Conservation (phyloP, 2,113 vertebrate species). For the Mastomys natalensis region DNA sequence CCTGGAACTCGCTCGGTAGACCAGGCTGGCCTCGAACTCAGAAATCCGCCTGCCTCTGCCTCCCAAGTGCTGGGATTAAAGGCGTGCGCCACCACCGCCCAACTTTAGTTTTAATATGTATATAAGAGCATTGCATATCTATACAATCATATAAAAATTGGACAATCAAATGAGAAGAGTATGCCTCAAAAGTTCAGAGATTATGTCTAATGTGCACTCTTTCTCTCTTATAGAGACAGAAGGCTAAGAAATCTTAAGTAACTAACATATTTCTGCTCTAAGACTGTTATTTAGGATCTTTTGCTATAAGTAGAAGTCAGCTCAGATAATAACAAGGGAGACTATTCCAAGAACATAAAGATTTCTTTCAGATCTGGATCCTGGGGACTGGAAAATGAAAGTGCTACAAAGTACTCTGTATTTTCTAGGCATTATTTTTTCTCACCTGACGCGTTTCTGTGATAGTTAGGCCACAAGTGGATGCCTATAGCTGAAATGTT, state of each 20-base stretch:
- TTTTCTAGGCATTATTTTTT: slow-evolving; percentile 19
- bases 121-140: neutral
- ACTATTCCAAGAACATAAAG: slow-evolving; percentile 36
- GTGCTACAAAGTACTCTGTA: neutral
- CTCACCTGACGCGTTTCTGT: slow-evolving; percentile 49
- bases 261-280: slow-evolving; percentile 44
- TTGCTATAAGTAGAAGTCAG: slow-evolving; percentile 32
- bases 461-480: slow-evolving; percentile 47
- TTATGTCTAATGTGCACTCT: slow-evolving; percentile 9
- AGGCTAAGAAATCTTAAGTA: slow-evolving; percentile 52
- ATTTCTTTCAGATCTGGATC: slow-evolving; percentile 28
- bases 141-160: slow-evolving; percentile 33
- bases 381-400: slow-evolving; percentile 6
- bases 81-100: neutral
- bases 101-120: slow-evolving; percentile 25
- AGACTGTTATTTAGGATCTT: slow-evolving; percentile 35
- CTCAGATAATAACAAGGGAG: slow-evolving; percentile 7
- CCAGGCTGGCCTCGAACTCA: too few relatives aligned
- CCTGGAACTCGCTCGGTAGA: too few relatives aligned
- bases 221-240: slow-evolving; percentile 25
- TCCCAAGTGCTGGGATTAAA: neutral
- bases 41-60: neutral
- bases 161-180: slow-evolving; percentile 56
- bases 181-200: slow-evolving; percentile 33
- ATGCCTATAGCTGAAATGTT: slow-evolving; percentile 9